A percentile compares a stretch with the other conserved stretches of the same genome.
Conservation (phyloP, 2,113 vertebrate genomes). For the Anarhynchus alexandrinus region DNA sequence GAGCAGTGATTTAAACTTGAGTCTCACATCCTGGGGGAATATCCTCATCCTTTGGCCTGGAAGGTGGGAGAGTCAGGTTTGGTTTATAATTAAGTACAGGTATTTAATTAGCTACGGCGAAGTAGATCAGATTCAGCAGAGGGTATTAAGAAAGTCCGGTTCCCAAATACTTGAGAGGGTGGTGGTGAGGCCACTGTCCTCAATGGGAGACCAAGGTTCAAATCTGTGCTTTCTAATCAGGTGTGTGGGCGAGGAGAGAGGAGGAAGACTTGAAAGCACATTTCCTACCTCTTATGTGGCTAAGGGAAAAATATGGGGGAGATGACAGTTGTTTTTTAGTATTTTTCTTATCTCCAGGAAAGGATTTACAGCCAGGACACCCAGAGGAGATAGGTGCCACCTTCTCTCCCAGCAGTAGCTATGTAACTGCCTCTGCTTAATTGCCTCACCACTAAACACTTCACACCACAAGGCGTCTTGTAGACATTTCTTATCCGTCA, state of each 20-base stretch:
- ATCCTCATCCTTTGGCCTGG: background rate
- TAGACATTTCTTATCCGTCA: background rate
- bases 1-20: background rate
- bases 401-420: background rate
- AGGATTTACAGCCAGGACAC: background rate
- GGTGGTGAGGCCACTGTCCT: background rate
- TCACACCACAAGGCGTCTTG: background rate
- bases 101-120: background rate
- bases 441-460: background rate
- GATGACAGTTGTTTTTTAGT: background rate
- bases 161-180: background rate
- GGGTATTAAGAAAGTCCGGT: background rate
- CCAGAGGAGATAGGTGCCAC: background rate
- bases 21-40: background rate
- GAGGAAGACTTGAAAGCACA: slow-evolving; percentile 43
- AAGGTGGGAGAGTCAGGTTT: background rate
- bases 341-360: slow-evolving; percentile 16
- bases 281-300: slow-evolving; percentile 43
- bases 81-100: background rate
- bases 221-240: slow-evolving; percentile 27
- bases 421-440: background rate
- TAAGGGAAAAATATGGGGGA: background rate
- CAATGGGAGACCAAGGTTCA: background rate
- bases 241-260: background rate
- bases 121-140: background rate